Conservation (phyloP, 2,888 invertebrate genomes). For the Aethes cnicana region DNA sequence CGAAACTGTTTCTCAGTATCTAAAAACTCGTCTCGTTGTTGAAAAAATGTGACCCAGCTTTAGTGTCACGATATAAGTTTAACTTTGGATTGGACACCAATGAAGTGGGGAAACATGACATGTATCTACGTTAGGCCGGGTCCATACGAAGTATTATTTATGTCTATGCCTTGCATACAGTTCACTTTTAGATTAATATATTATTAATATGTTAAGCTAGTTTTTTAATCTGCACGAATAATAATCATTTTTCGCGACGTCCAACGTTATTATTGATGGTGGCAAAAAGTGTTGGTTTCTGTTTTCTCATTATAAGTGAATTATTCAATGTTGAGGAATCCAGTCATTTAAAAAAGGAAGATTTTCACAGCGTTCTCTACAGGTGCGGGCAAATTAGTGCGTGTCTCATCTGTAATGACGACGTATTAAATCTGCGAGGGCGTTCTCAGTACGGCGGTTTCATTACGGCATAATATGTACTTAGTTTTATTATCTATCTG, state of each 20-base stretch:
- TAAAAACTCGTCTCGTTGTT: no score
- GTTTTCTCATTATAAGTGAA: slow-evolving; percentile 31
- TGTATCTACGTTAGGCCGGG: no score
- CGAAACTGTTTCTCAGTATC: no score
- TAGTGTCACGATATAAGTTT: no score
- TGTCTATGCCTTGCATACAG: no score
- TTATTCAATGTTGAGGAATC: slow-evolving; percentile 35
- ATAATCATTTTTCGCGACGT: slow-evolving; percentile 7
- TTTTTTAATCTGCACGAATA: background rate
- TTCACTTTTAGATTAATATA: no score
- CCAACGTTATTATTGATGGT: slow-evolving; percentile 23
- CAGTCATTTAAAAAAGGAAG: no score
- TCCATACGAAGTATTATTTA: no score
- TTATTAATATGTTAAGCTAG: background rate
- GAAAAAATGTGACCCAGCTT: no score
- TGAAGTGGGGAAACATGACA: no score
- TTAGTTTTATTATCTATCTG: background rate
- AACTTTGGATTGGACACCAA: no score
- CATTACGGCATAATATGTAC: background rate
- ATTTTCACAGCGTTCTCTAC: slow-evolving; percentile 25
- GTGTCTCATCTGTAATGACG: slow-evolving; percentile 73
- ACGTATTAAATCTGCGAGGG: slow-evolving; percentile 46
- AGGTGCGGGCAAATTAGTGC: slow-evolving; percentile 62
- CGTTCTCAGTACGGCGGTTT: slow-evolving; percentile 1
- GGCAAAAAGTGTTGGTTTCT: slow-evolving; percentile 22